A percentile compares a stretch with the other conserved stretches of the same genome.
phyloP scores from a whole-genome alignment of 2,888 invertebrate genomes.

The Patella caerulea region DNA sequence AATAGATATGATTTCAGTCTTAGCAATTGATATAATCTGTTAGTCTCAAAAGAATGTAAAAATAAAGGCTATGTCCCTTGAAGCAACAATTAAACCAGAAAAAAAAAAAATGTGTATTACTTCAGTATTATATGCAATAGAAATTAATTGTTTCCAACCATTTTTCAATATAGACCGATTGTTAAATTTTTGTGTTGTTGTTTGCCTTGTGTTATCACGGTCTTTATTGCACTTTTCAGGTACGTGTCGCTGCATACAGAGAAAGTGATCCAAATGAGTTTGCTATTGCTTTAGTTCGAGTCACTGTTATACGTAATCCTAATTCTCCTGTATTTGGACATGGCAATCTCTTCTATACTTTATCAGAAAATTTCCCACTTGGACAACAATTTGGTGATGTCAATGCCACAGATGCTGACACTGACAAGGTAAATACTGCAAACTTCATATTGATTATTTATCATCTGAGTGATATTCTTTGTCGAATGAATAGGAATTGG shows the following conservation, averaged over 20 bases:
- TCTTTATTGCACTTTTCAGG: not conserved
- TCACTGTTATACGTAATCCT: constrained; percentile 59
- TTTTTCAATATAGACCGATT: too few species aligned
- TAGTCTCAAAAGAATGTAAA: too few species aligned
- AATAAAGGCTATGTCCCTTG: too few species aligned
- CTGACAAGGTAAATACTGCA: constrained; percentile 43
- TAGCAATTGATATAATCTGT: too few species aligned
- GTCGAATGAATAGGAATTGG: not conserved
- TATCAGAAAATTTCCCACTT: constrained; percentile 50
- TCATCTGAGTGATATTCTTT: not conserved
- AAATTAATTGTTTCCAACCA: too few species aligned
- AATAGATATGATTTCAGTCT: too few species aligned
- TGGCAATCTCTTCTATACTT: constrained; percentile 41
- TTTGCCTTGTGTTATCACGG: too few species aligned
- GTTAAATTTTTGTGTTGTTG: too few species aligned
- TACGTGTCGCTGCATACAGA: constrained; percentile 39
- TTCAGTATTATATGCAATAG: too few species aligned
- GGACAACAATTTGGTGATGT: constrained; percentile 51
- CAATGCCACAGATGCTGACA: constrained; percentile 61
- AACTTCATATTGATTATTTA: constrained; percentile 7
- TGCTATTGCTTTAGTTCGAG: constrained; percentile 48
- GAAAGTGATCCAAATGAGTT: constrained; percentile 32
- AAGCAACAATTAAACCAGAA: too few species aligned
- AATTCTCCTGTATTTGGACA: constrained; percentile 76
- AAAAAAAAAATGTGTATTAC: too few species aligned